phyloP scores from a whole-genome alignment of 2,797 vertebrate species.

The Picus viridis region DNA sequence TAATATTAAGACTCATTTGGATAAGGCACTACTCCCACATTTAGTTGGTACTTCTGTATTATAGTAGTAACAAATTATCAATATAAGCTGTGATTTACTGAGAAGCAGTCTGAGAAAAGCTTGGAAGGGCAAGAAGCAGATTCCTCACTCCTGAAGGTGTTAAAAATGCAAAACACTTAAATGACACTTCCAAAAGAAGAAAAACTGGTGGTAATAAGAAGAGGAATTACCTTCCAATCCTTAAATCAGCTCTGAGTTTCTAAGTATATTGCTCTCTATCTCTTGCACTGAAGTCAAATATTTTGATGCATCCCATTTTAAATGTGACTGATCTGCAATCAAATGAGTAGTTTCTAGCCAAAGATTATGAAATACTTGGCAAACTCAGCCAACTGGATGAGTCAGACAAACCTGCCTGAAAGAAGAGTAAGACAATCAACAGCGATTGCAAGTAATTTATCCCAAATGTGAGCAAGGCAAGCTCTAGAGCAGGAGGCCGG shows the following conservation, averaged over 20 bases:
- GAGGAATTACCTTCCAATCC: background rate
- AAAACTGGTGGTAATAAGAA: background rate
- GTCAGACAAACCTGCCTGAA: constrained; percentile 48
- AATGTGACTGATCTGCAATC: background rate
- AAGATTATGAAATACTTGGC: constrained; percentile 16
- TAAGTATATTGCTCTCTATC: background rate
- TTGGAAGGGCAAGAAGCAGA: background rate
- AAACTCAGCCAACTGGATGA: constrained; percentile 8
- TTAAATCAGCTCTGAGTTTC: background rate
- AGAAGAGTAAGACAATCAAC: constrained; percentile 27
- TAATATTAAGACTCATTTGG: background rate
- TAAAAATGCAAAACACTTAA: background rate
- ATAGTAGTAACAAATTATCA: background rate
- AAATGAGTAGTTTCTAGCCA: constrained; percentile 3
- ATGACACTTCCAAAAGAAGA: background rate
- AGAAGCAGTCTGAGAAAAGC: background rate
- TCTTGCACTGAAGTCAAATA: background rate
- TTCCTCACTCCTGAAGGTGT: background rate
- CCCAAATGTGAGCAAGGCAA: constrained; percentile 42
- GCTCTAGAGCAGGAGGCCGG: constrained; percentile 12
- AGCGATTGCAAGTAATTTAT: constrained; percentile 59
- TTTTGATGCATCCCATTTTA: background rate
- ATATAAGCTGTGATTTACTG: background rate
- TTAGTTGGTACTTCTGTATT: background rate
- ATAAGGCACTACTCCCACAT: background rate